Evolutionary conservation across 1,140 invertebrate species (phyloP), one percentile per base, ranked within the genome.

Genomic region (Drosophila ogumai): DNA sequence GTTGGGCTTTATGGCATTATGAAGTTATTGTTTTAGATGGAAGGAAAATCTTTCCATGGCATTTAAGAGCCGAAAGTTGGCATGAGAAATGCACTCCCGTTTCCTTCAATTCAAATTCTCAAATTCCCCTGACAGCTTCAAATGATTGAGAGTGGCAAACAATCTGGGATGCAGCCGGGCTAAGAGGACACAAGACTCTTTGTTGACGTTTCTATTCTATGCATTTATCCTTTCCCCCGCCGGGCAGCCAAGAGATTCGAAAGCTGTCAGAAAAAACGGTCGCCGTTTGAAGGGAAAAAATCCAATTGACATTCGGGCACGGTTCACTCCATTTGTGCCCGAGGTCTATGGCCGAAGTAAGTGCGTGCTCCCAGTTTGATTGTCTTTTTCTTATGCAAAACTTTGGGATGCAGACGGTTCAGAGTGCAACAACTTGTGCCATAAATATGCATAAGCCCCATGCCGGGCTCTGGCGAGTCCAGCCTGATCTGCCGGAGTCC

Each of bases 371-470:
- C 32, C 50, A 60, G 19, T 32, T 68, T 56, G 60, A 71, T 75
- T 84, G 75, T 55, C 63, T 36, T 41, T 77, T 84, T 77, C 81
- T 81, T 76, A 66, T 82, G 47, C 76, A 71, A 85, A 82, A 58
- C 73, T 76, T 76, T 86, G 46, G 68, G 52, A 67, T 67, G 63
- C 47, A 74, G 60, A 67, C 56, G 60, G 60, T 72, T 58, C 43
- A 61, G 46, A 74, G 65, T 64, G 64, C 80, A 81, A 71, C 65
- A 90, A 90, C 64, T 90, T 90, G 65, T 61, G 61, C 44, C 64
- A 81, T 88, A 71, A 88, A 88, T 88, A 88, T 88, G 85, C 85
- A 88, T 85, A 84, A 84, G 81, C 80, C 57, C 10, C 41, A 44
- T 34, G 52, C 47, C 44, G 19, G 38, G n/a, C 31, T 13, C 40